A percentile compares a stretch with the other conserved stretches of the same genome.
Evolutionary conservation across 1,140 invertebrate genomes (phyloP).

Genomic region (Drosophila ironensis): DNA sequence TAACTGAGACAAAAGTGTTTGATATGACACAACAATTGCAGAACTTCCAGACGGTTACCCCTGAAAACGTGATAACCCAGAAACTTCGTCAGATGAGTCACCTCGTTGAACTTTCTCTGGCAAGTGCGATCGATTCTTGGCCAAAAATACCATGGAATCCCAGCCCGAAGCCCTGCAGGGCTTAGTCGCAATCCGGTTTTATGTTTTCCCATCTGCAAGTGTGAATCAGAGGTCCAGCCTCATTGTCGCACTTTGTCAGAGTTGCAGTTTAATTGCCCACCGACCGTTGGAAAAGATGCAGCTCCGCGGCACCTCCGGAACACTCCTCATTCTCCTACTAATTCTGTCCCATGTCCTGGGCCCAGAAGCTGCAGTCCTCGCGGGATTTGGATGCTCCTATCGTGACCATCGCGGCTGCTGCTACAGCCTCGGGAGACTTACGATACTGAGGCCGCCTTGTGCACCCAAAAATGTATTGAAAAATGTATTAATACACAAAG

Average conservation of each 20-base stretch:
- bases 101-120: background rate
- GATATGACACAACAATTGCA: too few relatives aligned
- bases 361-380: slow-evolving; percentile 1
- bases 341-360: background rate
- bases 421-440: background rate
- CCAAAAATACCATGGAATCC: slow-evolving; percentile 19
- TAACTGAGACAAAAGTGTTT: too few relatives aligned
- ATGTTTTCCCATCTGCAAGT: background rate
- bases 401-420: slow-evolving; percentile 23
- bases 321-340: background rate
- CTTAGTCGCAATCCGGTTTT: slow-evolving; percentile 11
- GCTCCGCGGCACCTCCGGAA: slow-evolving; percentile 14
- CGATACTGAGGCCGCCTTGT: slow-evolving; percentile 3
- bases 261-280: slow-evolving; percentile 2
- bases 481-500: too few relatives aligned
- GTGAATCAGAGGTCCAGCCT: background rate
- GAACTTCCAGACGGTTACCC: too few relatives aligned
- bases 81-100: slow-evolving; percentile 23
- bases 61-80: too few relatives aligned
- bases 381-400: background rate
- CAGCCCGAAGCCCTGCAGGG: slow-evolving; percentile 3
- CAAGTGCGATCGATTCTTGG: background rate
- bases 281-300: slow-evolving; percentile 6
- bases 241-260: background rate
- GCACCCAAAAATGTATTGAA: background rate